phyloP scores from a whole-genome alignment of 1,140 invertebrate genomes.

The Streblospio benedicti region DNA sequence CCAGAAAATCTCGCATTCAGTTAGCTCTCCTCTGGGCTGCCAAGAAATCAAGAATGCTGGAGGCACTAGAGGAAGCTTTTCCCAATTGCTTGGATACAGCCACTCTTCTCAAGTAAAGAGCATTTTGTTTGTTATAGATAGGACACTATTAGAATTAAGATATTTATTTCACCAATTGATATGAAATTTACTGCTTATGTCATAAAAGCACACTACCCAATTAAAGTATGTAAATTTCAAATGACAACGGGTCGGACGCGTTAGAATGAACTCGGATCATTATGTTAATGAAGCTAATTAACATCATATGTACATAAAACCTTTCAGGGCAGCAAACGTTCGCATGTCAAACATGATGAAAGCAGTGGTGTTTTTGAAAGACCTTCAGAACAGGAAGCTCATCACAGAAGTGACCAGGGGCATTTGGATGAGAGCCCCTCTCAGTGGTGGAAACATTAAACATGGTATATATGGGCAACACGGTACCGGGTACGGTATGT shows the following conservation, averaged over 20 bases:
- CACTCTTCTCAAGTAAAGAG: constrained; percentile 29
- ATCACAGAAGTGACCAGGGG: constrained; percentile 31
- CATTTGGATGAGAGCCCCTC: constrained; percentile 33
- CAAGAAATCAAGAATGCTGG: constrained; percentile 38
- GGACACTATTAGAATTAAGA: not conserved
- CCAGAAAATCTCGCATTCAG: constrained; percentile 28
- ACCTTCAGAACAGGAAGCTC: constrained; percentile 28
- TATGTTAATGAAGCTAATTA: not conserved
- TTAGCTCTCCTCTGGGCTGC: constrained; percentile 36
- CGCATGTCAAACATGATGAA: constrained; percentile 29
- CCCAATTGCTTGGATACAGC: constrained; percentile 30
- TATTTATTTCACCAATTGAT: not conserved
- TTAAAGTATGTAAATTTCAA: not conserved
- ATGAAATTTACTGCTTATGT: not conserved
- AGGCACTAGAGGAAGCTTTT: constrained; percentile 39
- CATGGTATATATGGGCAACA: too few relatives aligned
- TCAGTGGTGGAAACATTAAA: not conserved
- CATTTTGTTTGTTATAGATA: not conserved
- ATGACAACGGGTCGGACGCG: not conserved
- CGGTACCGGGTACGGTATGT: too few relatives aligned
- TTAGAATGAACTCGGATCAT: not conserved
- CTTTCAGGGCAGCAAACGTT: constrained; percentile 28
- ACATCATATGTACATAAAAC: not conserved
- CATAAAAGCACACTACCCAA: not conserved
- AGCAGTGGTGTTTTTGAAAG: constrained; percentile 31